Evolutionary conservation across 2,113 vertebrate species (phyloP).

Genomic region (Crocuta crocuta): DNA sequence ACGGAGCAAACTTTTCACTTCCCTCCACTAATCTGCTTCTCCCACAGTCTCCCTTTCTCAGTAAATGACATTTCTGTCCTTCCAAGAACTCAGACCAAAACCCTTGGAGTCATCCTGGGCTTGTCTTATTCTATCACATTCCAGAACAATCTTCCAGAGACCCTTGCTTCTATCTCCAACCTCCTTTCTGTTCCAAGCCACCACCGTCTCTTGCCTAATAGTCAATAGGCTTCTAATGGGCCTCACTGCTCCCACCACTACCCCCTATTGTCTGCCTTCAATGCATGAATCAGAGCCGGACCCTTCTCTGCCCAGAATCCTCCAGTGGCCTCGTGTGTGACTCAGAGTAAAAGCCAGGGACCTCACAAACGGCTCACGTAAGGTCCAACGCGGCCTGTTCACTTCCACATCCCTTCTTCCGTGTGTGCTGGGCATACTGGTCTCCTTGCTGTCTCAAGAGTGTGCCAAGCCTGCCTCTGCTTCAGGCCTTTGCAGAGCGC

Average conservation of each 20-base stretch:
- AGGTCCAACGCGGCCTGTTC: neutral
- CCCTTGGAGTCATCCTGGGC: too few relatives aligned
- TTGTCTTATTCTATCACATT: neutral
- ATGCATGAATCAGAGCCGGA: neutral
- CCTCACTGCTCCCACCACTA: neutral
- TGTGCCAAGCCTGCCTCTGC: neutral
- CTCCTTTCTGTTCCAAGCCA: neutral
- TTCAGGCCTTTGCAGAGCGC: neutral
- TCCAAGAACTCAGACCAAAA: neutral
- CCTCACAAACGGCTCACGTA: neutral
- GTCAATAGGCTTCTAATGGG: neutral
- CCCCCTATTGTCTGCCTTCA: neutral
- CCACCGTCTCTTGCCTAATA: neutral
- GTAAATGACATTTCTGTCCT: neutral
- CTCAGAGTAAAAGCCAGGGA: neutral
- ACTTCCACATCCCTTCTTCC: neutral
- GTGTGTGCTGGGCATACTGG: accelerated
- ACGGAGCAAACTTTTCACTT: neutral
- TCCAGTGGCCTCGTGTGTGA: neutral
- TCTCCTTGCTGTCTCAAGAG: neutral
- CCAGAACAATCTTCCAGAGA: neutral
- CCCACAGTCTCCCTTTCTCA: neutral
- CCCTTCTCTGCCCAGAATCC: neutral
- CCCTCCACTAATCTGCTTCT: neutral
- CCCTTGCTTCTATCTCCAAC: neutral